phyloP scores from a whole-genome alignment of 2,113 vertebrate genomes.

The Eptesicus fuscus region DNA sequence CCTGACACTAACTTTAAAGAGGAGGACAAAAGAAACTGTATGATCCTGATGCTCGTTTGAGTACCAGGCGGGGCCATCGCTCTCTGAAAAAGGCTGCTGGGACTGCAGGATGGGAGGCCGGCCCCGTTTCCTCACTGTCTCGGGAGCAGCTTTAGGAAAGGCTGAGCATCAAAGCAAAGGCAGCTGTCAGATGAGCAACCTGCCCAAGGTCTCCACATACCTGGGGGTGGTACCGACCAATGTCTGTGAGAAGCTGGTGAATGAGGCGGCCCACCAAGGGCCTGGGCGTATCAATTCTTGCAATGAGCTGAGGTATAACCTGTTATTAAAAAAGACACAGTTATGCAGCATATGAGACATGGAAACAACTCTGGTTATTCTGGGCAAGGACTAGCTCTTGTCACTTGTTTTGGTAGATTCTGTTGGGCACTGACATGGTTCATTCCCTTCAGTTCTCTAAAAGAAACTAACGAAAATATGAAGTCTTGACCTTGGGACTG shows the following conservation, averaged over 20 bases:
- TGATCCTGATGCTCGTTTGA: not conserved
- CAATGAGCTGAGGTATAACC: slow-evolving; percentile 99
- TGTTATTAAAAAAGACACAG: slow-evolving; percentile 61
- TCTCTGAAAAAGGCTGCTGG: not conserved
- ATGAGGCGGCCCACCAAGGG: slow-evolving; percentile 96
- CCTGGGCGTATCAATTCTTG: slow-evolving; percentile 96
- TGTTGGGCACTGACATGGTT: not conserved
- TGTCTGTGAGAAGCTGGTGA: slow-evolving; percentile 98
- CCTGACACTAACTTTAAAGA: not conserved
- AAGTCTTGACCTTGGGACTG: not conserved
- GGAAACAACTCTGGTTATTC: not conserved
- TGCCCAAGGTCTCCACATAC: slow-evolving; percentile 68
- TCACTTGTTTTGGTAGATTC: not conserved
- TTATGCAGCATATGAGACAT: fast-evolving
- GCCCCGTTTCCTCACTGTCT: not conserved
- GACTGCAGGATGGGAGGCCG: fast-evolving
- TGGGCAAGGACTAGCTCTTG: not conserved
- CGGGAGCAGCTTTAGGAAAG: not conserved
- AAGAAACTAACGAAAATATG: not conserved
- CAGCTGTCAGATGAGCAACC: fast-evolving
- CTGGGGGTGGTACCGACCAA: slow-evolving; percentile 97
- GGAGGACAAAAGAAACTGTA: not conserved
- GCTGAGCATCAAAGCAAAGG: not conserved
- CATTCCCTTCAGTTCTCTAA: not conserved
- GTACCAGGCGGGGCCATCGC: not conserved